Conservation (phyloP, 2,888 invertebrate genomes). For the Glomeris marginata region DNA sequence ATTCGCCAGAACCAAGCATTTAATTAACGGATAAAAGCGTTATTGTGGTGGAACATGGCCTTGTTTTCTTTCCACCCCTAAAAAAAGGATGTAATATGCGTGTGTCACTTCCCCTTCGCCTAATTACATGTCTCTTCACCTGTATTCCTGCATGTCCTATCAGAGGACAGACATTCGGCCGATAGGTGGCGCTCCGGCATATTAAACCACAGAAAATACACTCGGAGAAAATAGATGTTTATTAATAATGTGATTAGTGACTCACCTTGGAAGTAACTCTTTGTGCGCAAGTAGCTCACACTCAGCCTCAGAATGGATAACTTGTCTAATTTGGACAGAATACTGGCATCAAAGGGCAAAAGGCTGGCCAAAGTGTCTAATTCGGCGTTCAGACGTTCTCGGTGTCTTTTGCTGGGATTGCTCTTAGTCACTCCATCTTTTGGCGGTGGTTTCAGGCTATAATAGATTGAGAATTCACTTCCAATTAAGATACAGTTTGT, state of each 20-base stretch:
- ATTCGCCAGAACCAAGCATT: no score
- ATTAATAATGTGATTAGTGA: constrained; percentile 10
- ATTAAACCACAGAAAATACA: background rate
- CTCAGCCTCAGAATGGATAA: constrained; percentile 93
- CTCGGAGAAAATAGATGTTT: background rate
- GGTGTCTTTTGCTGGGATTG: constrained; percentile 96
- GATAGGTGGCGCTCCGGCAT: background rate
- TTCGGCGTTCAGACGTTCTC: constrained; percentile 95
- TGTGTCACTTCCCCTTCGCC: no score
- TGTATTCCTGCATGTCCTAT: no score
- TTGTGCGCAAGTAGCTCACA: constrained; percentile 95
- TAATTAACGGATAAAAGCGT: no score
- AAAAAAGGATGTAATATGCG: no score
- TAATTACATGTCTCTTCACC: no score
- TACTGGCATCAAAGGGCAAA: constrained; percentile 93
- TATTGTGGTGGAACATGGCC: no score
- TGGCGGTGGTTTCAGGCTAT: constrained; percentile 83
- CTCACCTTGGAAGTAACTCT: constrained; percentile 99
- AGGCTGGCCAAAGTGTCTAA: constrained; percentile 90
- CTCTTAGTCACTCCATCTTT: constrained; percentile 91
- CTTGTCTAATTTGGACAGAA: constrained; percentile 93
- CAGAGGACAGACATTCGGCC: no score
- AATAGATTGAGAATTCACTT: constrained; percentile 36
- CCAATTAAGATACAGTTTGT: no score
- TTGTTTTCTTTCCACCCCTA: no score